Percentiles rank a stretch among this genome's conserved stretches.
phyloP scores from a whole-genome alignment of 2,113 vertebrate species.

The Phrynosoma platyrhinos region DNA sequence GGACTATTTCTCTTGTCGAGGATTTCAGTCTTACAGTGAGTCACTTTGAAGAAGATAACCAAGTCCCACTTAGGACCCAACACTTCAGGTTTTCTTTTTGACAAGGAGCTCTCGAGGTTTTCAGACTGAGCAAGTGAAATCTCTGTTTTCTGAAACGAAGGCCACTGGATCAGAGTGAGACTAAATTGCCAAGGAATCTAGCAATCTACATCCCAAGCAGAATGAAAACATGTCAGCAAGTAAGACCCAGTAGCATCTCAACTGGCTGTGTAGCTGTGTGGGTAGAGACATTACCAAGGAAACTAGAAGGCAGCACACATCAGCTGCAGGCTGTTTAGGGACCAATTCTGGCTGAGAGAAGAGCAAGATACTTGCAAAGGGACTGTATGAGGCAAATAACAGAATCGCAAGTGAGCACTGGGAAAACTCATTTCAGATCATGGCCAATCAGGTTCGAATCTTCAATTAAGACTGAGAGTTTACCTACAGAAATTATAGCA shows the following conservation, averaged over 20 bases:
- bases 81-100: neutral
- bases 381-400: neutral
- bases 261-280: neutral
- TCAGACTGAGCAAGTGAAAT: neutral
- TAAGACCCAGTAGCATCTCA: neutral
- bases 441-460: neutral
- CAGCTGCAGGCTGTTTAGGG: neutral
- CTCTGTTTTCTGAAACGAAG: neutral
- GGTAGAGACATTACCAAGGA: neutral
- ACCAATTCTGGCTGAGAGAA: neutral
- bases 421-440: neutral
- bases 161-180: neutral
- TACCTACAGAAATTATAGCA: no score
- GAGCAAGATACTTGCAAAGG: neutral
- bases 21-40: neutral
- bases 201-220: neutral
- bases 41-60: neutral
- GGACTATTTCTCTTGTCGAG: neutral
- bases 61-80: neutral
- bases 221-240: neutral
- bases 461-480: no score
- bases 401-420: neutral
- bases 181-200: neutral
- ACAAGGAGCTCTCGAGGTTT: neutral
- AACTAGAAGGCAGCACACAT: neutral